Conservation (phyloP, 2,797 vertebrate genomes). For the Aselliscus stoliczkanus region DNA sequence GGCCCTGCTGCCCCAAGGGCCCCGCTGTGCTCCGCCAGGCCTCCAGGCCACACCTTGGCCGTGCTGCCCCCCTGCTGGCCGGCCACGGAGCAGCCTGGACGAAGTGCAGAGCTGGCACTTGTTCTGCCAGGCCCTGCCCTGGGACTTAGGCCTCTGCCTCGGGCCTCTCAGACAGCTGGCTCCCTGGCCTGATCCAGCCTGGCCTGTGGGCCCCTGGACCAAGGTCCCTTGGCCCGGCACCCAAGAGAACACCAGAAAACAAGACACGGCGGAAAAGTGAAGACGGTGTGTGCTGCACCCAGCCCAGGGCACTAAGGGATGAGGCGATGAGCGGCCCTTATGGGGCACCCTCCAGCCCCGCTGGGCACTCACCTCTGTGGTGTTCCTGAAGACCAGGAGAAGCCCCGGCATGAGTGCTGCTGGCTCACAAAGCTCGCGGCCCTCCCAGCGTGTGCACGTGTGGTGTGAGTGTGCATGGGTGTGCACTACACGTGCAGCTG, state of each 20-base stretch:
- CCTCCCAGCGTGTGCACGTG: too few species aligned
- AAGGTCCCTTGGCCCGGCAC: not conserved
- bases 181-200: not conserved
- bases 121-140: not conserved
- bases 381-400: not conserved
- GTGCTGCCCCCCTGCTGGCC: too few species aligned
- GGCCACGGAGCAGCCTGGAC: too few species aligned
- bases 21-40: too few species aligned
- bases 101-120: not conserved
- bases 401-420: not conserved
- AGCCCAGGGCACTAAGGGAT: not conserved
- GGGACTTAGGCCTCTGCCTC: not conserved
- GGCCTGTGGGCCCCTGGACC: not conserved
- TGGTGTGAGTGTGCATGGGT: not conserved
- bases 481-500: fast-evolving
- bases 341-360: not conserved
- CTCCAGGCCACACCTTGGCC: not conserved
- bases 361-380: not conserved
- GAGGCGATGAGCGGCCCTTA: not conserved
- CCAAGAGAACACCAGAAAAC: not conserved
- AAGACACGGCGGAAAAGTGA: not conserved
- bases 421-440: not conserved
- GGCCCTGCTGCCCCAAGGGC: too few species aligned
- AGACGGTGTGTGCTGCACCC: not conserved
- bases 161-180: not conserved